phyloP scores from a whole-genome alignment of 2,113 vertebrate species.

The Mesocricetus auratus region DNA sequence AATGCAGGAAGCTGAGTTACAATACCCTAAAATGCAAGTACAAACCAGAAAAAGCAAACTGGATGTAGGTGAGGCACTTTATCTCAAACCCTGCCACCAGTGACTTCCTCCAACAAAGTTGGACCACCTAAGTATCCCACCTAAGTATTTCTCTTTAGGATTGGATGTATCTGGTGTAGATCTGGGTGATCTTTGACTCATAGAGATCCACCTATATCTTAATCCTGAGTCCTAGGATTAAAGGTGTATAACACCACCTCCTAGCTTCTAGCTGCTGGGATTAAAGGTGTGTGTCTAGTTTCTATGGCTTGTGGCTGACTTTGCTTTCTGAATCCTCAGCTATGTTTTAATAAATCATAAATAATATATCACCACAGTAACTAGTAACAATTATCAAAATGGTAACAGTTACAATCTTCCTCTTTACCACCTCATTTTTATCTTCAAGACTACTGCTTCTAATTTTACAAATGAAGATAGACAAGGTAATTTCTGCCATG shows the following conservation, averaged over 20 bases:
- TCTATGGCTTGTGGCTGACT: too few species aligned
- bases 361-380: neutral
- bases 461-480: conserved; percentile 42
- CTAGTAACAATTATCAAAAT: neutral
- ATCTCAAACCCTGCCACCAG: neutral
- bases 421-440: conserved; percentile 9
- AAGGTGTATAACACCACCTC: too few species aligned
- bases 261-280: too few species aligned
- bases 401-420: neutral
- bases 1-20: neutral
- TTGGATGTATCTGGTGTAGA: too few species aligned
- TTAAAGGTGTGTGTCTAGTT: too few species aligned
- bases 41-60: neutral
- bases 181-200: too few species aligned
- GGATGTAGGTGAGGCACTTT: neutral
- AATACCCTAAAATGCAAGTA: neutral
- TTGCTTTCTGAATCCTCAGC: too few species aligned
- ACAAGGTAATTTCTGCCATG: neutral
- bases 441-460: neutral
- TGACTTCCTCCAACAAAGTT: neutral
- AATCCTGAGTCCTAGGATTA: too few species aligned
- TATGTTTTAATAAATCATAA: too few species aligned
- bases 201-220: too few species aligned
- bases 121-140: neutral
- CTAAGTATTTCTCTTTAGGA: too few species aligned